Evolutionary conservation across 2,888 invertebrate genomes (phyloP).

Genomic region (Augochlorella aurata): DNA sequence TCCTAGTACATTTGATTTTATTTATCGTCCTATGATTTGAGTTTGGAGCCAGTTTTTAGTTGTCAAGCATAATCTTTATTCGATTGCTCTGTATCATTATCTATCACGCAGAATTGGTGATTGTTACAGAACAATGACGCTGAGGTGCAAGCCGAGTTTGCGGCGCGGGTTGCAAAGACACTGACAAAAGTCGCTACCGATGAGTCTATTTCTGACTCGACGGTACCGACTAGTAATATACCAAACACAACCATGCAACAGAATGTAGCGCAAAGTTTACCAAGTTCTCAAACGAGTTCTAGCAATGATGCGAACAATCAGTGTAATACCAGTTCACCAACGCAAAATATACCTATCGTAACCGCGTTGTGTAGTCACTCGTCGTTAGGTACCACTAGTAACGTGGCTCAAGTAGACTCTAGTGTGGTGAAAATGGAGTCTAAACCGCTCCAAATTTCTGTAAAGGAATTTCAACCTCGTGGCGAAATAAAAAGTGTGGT

Average conservation of each 20-base stretch:
- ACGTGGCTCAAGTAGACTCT: slow-evolving; percentile 58
- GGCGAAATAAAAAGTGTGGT: slow-evolving; percentile 68
- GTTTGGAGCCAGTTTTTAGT: slow-evolving; percentile 75
- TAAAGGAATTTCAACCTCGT: slow-evolving; percentile 74
- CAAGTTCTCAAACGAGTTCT: slow-evolving; percentile 67
- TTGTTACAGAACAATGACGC: slow-evolving; percentile 77
- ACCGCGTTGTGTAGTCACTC: slow-evolving; percentile 69
- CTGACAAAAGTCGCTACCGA: slow-evolving; percentile 69
- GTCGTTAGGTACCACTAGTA: slow-evolving; percentile 60
- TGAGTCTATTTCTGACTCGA: slow-evolving; percentile 62
- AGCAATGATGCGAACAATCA: slow-evolving; percentile 68
- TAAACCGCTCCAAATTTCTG: slow-evolving; percentile 71
- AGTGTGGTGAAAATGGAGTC: slow-evolving; percentile 66
- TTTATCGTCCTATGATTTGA: slow-evolving; percentile 70
- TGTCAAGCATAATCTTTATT: slow-evolving; percentile 76
- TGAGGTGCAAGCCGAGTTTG: slow-evolving; percentile 79
- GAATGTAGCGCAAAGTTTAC: slow-evolving; percentile 63
- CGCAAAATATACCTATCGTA: slow-evolving; percentile 64
- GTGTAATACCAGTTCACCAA: slow-evolving; percentile 65
- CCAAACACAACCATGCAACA: slow-evolving; percentile 60
- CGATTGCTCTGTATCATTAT: slow-evolving; percentile 71
- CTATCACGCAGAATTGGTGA: slow-evolving; percentile 78
- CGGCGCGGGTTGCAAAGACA: slow-evolving; percentile 78
- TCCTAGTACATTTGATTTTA: slow-evolving; percentile 62
- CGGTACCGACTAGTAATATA: slow-evolving; percentile 64